These are phyloP conservation scores for Lamellibrachia satsuma DNA, from an alignment of 2,888 invertebrate genomes.

Conservation along the genomic window DNA sequence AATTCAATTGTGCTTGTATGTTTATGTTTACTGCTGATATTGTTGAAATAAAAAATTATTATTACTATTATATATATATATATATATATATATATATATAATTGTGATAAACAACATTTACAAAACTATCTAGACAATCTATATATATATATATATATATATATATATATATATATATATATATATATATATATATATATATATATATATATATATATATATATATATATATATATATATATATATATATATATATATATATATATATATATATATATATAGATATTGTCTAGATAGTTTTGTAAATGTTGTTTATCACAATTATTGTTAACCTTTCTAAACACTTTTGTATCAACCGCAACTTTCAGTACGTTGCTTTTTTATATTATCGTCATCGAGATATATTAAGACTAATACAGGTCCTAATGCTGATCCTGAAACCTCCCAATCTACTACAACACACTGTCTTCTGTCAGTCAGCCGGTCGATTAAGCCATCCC, in stretches of 20 bases:
- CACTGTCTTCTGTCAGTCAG: too few species aligned
- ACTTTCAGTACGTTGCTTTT: too few species aligned
- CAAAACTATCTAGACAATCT: not conserved
- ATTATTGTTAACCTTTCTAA: too few species aligned
- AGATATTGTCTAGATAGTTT: too few species aligned
- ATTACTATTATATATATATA: not conserved
- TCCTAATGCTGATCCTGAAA: too few species aligned
- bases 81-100: not conserved
- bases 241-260: slow-evolving; percentile 18
- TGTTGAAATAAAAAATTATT: not conserved
- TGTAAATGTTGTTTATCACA: too few species aligned
- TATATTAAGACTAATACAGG: too few species aligned
- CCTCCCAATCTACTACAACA: too few species aligned
- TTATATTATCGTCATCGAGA: too few species aligned
- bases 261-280: slow-evolving; percentile 17
- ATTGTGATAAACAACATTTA: not conserved
- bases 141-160: slow-evolving; percentile 18
- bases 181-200: slow-evolving; percentile 18
- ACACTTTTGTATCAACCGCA: too few species aligned
- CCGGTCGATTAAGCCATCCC: too few species aligned
- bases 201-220: slow-evolving; percentile 18
- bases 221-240: slow-evolving; percentile 18
- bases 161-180: slow-evolving; percentile 18
- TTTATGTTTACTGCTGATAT: not conserved
- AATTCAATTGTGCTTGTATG: too few species aligned